Percentiles rank a stretch among this genome's conserved stretches.
These are phyloP conservation scores for Patella depressa DNA, from an alignment of 2,888 invertebrate genomes.

Conservation along the genomic window DNA sequence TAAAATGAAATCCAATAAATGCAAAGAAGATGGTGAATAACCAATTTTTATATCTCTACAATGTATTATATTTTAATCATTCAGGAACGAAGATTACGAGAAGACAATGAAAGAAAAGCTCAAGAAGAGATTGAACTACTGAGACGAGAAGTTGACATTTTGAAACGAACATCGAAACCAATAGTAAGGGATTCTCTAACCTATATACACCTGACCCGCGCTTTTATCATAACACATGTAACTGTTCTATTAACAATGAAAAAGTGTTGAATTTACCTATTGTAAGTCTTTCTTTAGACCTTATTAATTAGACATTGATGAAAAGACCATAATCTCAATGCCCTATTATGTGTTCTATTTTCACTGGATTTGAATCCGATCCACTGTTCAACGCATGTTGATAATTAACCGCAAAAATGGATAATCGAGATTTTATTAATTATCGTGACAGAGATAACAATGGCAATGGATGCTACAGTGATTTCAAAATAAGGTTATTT, in stretches of 20 bases:
- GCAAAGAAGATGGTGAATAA: background rate
- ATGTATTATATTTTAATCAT: conserved; percentile 14
- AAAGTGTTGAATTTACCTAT: no score
- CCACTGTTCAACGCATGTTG: no score
- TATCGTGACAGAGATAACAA: background rate
- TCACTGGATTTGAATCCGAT: no score
- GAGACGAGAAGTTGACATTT: conserved; percentile 53
- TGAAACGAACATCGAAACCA: conserved; percentile 48
- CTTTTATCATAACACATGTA: no score
- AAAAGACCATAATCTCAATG: no score
- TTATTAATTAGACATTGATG: no score
- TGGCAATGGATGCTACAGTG: no score
- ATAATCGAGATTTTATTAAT: background rate
- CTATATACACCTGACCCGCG: no score
- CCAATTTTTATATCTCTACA: conserved; percentile 6
- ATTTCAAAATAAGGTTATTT: no score
- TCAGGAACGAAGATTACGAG: conserved; percentile 55
- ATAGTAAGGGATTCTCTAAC: conserved; percentile 28
- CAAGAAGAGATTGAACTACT: conserved; percentile 60
- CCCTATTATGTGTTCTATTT: background rate
- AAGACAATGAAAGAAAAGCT: conserved; percentile 55
- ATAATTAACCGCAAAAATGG: no score
- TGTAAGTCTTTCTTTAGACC: no score
- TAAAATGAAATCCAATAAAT: background rate
- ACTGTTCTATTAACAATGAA: no score